These are phyloP conservation scores for Malurus splendens DNA, from an alignment of 2,797 vertebrate genomes.

Conservation along the genomic window DNA sequence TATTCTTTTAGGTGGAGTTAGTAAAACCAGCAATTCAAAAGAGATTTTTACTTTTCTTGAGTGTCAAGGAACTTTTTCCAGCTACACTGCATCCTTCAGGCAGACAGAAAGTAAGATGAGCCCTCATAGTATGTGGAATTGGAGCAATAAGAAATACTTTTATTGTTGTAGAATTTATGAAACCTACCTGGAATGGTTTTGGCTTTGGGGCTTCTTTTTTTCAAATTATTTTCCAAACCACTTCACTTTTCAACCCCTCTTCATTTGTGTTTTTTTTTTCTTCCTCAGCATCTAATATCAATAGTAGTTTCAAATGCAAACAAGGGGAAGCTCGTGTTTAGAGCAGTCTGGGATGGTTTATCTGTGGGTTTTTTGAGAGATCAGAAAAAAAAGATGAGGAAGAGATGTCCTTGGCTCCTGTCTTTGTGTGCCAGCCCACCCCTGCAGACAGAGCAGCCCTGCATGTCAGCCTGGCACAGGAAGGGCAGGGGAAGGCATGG, in stretches of 20 bases:
- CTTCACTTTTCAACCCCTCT: neutral
- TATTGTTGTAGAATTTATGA: neutral
- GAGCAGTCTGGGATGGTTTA: neutral
- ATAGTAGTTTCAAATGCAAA: neutral
- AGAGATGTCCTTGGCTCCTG: neutral
- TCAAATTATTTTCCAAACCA: neutral
- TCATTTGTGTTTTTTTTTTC: neutral
- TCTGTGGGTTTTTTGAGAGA: neutral
- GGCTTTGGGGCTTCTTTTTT: neutral
- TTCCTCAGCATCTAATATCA: neutral
- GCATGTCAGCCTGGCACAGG: accelerated
- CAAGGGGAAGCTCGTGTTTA: neutral
- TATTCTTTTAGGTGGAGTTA: conserved; percentile 26
- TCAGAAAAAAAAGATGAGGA: neutral
- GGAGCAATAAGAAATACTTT: neutral
- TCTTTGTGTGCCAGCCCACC: neutral
- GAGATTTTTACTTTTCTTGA: neutral
- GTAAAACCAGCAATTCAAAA: neutral
- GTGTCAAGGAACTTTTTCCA: neutral
- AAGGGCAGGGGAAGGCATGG: accelerated
- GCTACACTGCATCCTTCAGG: neutral
- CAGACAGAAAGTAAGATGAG: neutral
- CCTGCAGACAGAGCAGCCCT: neutral
- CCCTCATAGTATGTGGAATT: neutral
- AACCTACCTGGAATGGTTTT: neutral